Evolutionary conservation across 2,888 invertebrate species (phyloP).

Genomic region (Luffia ferchaultella): DNA sequence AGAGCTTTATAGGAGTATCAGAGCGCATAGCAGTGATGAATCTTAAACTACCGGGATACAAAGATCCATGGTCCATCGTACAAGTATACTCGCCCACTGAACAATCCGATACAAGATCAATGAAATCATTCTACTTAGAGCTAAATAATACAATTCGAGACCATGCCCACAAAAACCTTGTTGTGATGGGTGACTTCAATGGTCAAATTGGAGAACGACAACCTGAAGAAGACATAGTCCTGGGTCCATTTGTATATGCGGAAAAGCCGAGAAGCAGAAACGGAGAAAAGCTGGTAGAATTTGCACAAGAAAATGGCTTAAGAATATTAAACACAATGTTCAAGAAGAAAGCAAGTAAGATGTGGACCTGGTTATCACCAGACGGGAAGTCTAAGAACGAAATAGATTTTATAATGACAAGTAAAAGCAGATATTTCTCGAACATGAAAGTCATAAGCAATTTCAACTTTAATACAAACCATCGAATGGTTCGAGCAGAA

Average conservation of each 20-base stretch:
- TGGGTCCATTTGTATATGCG: not conserved
- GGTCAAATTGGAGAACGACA: not conserved
- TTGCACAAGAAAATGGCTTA: constrained; percentile 3
- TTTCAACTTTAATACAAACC: constrained; percentile 6
- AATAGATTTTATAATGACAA: constrained; percentile 6
- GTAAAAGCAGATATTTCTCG: not conserved
- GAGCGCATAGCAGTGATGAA: constrained; percentile 15
- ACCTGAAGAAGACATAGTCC: not conserved
- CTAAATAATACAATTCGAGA: constrained; percentile 1
- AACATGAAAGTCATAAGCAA: constrained; percentile 3
- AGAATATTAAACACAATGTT: constrained; percentile 4
- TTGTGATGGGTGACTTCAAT: not conserved
- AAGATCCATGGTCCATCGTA: constrained; percentile 11
- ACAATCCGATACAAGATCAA: constrained; percentile 5
- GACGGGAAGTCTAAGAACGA: constrained; percentile 4
- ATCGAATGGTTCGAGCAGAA: not conserved
- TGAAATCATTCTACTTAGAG: not conserved
- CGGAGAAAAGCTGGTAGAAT: constrained; percentile 5
- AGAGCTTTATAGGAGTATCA: constrained; percentile 2
- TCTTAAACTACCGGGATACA: constrained; percentile 10
- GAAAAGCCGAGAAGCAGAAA: not conserved
- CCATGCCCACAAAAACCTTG: not conserved
- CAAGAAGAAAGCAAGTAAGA: constrained; percentile 2
- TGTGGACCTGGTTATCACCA: constrained; percentile 6
- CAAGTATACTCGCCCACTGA: constrained; percentile 18